A percentile compares a stretch with the other conserved stretches of the same genome.
Evolutionary conservation across 1,140 invertebrate genomes (phyloP).

Genomic region (Triops cancriformis): DNA sequence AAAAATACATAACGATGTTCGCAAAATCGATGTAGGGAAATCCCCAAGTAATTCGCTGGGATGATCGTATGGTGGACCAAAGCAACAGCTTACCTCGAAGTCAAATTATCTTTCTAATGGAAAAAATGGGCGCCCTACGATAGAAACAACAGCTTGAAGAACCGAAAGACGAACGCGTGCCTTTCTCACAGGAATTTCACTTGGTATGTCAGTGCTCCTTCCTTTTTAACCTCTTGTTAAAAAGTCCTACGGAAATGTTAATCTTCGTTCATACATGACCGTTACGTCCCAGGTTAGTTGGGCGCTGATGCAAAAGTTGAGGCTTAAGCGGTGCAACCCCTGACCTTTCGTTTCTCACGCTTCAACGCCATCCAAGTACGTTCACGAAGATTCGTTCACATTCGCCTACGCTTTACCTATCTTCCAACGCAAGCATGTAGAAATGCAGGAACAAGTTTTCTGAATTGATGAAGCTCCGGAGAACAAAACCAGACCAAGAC

Average conservation of each 20-base stretch:
- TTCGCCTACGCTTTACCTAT: background rate
- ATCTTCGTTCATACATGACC: background rate
- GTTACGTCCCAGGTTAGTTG: background rate
- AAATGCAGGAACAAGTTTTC: background rate
- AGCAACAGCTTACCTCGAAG: no score
- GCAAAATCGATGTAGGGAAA: no score
- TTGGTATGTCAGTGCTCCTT: background rate
- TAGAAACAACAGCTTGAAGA: background rate
- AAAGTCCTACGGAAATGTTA: background rate
- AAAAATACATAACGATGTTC: no score
- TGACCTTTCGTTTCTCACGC: background rate
- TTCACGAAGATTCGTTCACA: background rate
- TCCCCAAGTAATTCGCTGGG: no score
- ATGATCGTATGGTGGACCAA: no score
- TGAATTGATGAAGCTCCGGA: background rate
- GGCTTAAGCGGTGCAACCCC: background rate
- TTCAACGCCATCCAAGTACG: background rate
- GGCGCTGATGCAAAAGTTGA: background rate
- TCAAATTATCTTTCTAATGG: no score
- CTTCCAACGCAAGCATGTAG: background rate
- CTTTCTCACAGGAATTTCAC: background rate
- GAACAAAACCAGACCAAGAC: slow-evolving; percentile 3
- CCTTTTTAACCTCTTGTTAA: background rate
- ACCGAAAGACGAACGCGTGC: background rate
- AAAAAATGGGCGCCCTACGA: background rate